phyloP scores from a whole-genome alignment of 2,113 vertebrate genomes.

The Copsychus sechellarum region DNA sequence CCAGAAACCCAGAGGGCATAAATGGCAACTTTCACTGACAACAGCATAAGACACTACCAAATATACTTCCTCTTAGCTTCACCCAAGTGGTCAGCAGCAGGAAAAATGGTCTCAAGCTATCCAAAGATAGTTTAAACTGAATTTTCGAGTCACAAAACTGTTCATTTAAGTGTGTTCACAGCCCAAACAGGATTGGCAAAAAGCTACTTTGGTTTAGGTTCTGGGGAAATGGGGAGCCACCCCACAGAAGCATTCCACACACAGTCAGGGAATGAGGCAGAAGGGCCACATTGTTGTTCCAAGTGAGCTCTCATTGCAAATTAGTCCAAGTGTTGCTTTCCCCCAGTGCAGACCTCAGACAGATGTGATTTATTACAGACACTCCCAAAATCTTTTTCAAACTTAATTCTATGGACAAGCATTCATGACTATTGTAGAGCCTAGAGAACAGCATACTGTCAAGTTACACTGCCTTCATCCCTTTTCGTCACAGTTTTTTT shows the following conservation, averaged over 20 bases:
- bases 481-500: background rate
- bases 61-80: background rate
- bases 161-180: background rate
- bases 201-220: background rate
- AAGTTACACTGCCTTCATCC: background rate
- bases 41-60: background rate
- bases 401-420: background rate
- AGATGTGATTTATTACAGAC: background rate
- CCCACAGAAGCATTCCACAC: background rate
- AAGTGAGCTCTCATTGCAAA: background rate
- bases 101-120: background rate
- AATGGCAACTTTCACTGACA: background rate
- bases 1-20: background rate
- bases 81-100: background rate
- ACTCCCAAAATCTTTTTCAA: background rate
- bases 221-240: background rate
- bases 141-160: background rate
- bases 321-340: background rate
- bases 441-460: background rate
- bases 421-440: background rate
- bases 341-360: background rate
- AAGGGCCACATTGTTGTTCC: background rate
- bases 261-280: fast-evolving
- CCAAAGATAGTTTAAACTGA: background rate
- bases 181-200: fast-evolving